Evolutionary conservation across 1,140 invertebrate species (phyloP).

Genomic region (Temnothorax nylanderi): DNA sequence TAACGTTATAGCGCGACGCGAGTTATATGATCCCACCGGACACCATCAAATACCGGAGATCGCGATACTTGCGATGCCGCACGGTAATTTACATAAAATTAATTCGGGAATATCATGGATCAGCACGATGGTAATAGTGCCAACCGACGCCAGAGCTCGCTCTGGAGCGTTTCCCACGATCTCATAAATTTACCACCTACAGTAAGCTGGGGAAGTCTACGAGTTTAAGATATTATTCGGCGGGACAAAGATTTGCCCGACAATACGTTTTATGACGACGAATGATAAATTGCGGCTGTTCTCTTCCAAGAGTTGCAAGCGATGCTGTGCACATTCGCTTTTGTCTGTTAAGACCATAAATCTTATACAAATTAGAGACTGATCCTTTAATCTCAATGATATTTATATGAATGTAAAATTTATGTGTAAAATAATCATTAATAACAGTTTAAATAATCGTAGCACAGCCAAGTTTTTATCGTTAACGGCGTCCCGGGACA

Average conservation of each 20-base stretch:
- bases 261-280: constrained; percentile 19
- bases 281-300: constrained; percentile 23
- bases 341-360: not conserved
- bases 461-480: not conserved
- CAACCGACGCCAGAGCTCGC: not conserved
- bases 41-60: constrained; percentile 20
- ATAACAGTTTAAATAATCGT: not conserved
- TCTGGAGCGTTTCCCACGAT: not conserved
- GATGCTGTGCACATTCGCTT: too few species aligned
- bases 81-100: constrained; percentile 35
- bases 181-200: constrained; percentile 18
- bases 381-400: not conserved
- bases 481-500: not conserved
- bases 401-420: constrained; percentile 18
- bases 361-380: not conserved
- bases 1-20: not conserved
- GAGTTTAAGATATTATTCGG: constrained; percentile 41
- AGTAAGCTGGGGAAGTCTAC: constrained; percentile 4
- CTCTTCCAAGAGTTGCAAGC: too few species aligned
- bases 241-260: constrained; percentile 1
- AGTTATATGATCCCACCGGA: not conserved
- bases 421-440: not conserved
- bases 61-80: constrained; percentile 1
- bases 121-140: not conserved
- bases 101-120: constrained; percentile 38